phyloP scores from a whole-genome alignment of 1,140 invertebrate genomes.

The Nebria ingens region DNA sequence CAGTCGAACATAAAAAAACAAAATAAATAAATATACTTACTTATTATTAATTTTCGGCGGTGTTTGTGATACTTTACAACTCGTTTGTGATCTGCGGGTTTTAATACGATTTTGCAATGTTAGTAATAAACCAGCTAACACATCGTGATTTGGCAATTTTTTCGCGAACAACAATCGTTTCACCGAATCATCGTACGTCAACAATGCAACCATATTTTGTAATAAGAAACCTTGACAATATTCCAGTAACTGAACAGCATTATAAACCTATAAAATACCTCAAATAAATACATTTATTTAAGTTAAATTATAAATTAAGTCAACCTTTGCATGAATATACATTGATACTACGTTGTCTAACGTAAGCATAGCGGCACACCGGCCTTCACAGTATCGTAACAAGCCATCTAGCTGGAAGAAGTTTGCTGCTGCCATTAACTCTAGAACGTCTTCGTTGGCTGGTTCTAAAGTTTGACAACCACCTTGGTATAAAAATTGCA shows the following conservation, averaged over 20 bases:
- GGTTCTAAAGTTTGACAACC: slow-evolving; percentile 68
- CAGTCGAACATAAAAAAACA: too few species aligned
- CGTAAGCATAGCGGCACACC: slow-evolving; percentile 73
- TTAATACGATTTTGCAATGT: slow-evolving; percentile 74
- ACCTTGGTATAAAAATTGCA: slow-evolving; percentile 87
- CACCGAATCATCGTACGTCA: slow-evolving; percentile 84
- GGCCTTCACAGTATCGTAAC: slow-evolving; percentile 71
- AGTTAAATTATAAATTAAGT: slow-evolving; percentile 11
- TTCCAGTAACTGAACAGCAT: slow-evolving; percentile 72
- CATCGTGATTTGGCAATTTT: slow-evolving; percentile 81
- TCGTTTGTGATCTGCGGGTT: slow-evolving; percentile 33
- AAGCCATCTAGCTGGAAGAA: slow-evolving; percentile 84
- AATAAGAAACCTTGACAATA: slow-evolving; percentile 80
- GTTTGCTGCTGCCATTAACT: slow-evolving; percentile 83
- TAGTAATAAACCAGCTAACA: slow-evolving; percentile 65
- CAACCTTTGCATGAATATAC: slow-evolving; percentile 86
- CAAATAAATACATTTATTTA: slow-evolving; percentile 10
- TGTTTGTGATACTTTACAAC: background rate
- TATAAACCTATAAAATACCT: slow-evolving; percentile 59
- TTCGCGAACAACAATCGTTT: slow-evolving; percentile 81
- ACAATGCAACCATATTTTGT: slow-evolving; percentile 86
- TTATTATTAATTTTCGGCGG: background rate
- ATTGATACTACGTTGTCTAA: slow-evolving; percentile 84
- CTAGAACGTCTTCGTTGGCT: slow-evolving; percentile 68
- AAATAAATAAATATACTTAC: too few species aligned